Evolutionary conservation across 37 sponge, comb jelly and placozoan species (phyloP), one percentile per base, ranked within the genome.

Genomic region (Halisarca cf. caerulea): DNA sequence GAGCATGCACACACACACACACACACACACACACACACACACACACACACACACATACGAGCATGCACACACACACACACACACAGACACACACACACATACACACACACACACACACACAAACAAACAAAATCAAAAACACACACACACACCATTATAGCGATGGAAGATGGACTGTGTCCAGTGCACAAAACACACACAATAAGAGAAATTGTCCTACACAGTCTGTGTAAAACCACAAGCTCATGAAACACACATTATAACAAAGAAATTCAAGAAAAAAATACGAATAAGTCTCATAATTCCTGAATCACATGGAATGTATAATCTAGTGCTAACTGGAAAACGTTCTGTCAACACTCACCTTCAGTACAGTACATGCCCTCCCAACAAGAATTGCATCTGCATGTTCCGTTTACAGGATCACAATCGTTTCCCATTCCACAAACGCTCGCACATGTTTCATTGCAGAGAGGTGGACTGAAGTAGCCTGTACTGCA

Each of bases 331-430:
- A n/a, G n/a, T n/a, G n/a, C n/a, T n/a, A n/a, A n/a, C n/a, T n/a
- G n/a, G n/a, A n/a, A n/a, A n/a, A n/a, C n/a, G n/a, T 66, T 66
- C 9, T 25, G 8, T 25, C 8, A 69, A 69, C 2, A 71, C 77
- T 41, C 36, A 74, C 77, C 3, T 3, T 6, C 8, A 20, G 38
- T 0, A 40, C 84, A 83, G 11, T 51, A 4, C 20, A 32, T 23
- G 3, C 84, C 84, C 32, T 36, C 43, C 84, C 84, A 83, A 54
- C 84, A 83, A 35, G 84, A 70, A 58, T 83, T 83, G n/a, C 84
- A 83, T n/a, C 5, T 28, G 25, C 84, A 83, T 32, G 72, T 70
- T 54, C 84, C 84, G 23, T 83, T 83, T 3, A 83, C 66, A 2
- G 74, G 57, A 41, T 71, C 58, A 71, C 84, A 83, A 33, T 71